Evolutionary conservation across 2,113 vertebrate species (phyloP), one percentile per base, ranked within the genome.

Genomic region (Micromys minutus): DNA sequence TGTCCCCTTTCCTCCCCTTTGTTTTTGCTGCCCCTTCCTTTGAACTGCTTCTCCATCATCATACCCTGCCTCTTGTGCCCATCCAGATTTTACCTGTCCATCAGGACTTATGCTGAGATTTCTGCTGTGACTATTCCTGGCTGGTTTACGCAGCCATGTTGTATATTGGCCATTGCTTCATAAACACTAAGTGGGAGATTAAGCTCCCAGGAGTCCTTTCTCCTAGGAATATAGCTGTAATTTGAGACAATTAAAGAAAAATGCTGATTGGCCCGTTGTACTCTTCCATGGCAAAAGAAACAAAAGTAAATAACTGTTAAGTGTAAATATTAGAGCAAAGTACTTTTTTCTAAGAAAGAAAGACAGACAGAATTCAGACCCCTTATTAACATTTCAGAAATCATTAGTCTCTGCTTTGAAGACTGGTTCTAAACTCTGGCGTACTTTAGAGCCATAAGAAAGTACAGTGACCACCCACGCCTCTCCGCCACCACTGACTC

Each of bases 171-270:
- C 75, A 65, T 19, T 22, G 45, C 4, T 42, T 90, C 50, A 31
- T 47, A 85, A 88, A 69, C 42, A 57, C 45, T 42, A 83, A 77
- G 59, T 42, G 94, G 19, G 89, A 96, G 26, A 81, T 50, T 71
- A 69, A 92, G 86, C 39, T 39, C n/a, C 93, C n/a, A 86, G 11
- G 17, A 26, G 10, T 91, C 52, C 69, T 79, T 71, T 21, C n/a
- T 75, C 22, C 55, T 55, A 77, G 11, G 34, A 90, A 93, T 77
- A 85, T 12, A 34, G 31, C 36, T 92, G 77, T 22, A 67, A 65
- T 59, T 45, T 76, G 19, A 89, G n/a, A 74, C 63, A 76, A 95
- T 86, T 39, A 39, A 47, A 90, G 34, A 93, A 67, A 93, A 89
- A 15, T 50, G 88, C 16, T n/a, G 16, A 79, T 57, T 52, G 11